These are phyloP conservation scores for Sinotaia quadrata DNA, from an alignment of 2,888 invertebrate genomes.

Conservation along the genomic window DNA sequence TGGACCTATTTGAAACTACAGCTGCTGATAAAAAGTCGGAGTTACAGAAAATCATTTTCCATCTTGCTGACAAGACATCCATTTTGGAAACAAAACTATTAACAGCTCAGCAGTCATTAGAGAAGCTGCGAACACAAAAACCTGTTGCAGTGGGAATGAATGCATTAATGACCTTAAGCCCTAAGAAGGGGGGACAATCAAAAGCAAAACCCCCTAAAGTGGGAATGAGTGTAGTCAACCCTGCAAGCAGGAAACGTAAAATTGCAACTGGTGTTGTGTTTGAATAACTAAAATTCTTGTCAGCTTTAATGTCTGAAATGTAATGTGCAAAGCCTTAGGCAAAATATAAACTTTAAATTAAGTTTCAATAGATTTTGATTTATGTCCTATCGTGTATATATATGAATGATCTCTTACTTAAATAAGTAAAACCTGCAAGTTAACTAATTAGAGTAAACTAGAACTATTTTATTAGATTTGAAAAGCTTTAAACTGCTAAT, in stretches of 20 bases:
- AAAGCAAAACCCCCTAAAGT: slow-evolving; percentile 59
- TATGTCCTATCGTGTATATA: too few species aligned
- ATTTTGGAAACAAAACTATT: slow-evolving; percentile 52
- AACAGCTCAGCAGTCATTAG: slow-evolving; percentile 57
- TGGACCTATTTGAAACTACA: slow-evolving; percentile 65
- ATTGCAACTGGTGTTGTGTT: slow-evolving; percentile 66
- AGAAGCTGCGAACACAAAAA: slow-evolving; percentile 51
- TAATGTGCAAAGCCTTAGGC: too few species aligned
- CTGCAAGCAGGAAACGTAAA: slow-evolving; percentile 65
- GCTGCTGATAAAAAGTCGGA: slow-evolving; percentile 63
- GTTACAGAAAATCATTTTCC: slow-evolving; percentile 59
- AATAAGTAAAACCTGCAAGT: too few species aligned
- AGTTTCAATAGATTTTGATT: too few species aligned
- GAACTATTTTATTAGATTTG: too few species aligned
- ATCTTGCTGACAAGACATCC: slow-evolving; percentile 54
- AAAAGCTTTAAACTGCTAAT: too few species aligned
- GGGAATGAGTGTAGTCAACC: slow-evolving; percentile 69
- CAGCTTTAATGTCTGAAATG: too few species aligned
- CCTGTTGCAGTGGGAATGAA: slow-evolving; percentile 35
- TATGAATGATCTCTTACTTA: too few species aligned
- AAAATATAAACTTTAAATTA: too few species aligned
- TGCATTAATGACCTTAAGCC: slow-evolving; percentile 48
- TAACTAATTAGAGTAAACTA: too few species aligned
- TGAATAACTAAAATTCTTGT: too few species aligned
- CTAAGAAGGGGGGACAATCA: slow-evolving; percentile 50